phyloP scores from a whole-genome alignment of 2,797 vertebrate genomes.

The Hephaestus fuliginosus region DNA sequence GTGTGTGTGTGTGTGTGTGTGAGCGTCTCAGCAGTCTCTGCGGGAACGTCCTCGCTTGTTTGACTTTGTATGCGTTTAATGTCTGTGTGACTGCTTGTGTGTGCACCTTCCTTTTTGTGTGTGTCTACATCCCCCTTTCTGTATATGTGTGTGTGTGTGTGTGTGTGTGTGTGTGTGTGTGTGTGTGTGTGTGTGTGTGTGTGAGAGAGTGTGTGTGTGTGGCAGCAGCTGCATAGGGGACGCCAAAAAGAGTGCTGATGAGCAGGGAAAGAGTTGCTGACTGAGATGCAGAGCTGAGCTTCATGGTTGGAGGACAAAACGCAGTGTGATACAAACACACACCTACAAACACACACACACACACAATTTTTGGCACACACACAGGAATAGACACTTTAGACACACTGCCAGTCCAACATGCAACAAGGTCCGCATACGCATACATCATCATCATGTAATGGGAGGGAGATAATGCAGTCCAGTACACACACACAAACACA shows the following conservation, averaged over 20 bases:
- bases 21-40: constrained; percentile 9
- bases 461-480: constrained; percentile 3
- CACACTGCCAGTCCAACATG: constrained; percentile 17
- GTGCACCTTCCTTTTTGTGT: constrained; percentile 9
- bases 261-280: constrained; percentile 74
- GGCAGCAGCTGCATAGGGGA: constrained; percentile 63
- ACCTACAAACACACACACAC: constrained; percentile 33
- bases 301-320: constrained; percentile 65
- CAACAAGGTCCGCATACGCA: not conserved
- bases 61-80: constrained; percentile 56
- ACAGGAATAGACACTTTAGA: constrained; percentile 20
- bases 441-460: not conserved
- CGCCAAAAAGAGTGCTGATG: constrained; percentile 76
- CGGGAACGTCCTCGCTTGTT: constrained; percentile 39
- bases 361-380: constrained; percentile 9
- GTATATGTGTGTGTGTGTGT: not conserved
- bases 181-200: constrained; percentile 16
- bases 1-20: constrained; percentile 18
- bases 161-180: constrained; percentile 15
- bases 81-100: constrained; percentile 21
- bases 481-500: not conserved
- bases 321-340: constrained; percentile 45
- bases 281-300: constrained; percentile 68
- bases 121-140: constrained; percentile 5
- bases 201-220: constrained; percentile 17